Percentiles rank a stretch among this genome's conserved stretches.
phyloP scores from a whole-genome alignment of 2,797 vertebrate species.

The Epinephelus awoara region DNA sequence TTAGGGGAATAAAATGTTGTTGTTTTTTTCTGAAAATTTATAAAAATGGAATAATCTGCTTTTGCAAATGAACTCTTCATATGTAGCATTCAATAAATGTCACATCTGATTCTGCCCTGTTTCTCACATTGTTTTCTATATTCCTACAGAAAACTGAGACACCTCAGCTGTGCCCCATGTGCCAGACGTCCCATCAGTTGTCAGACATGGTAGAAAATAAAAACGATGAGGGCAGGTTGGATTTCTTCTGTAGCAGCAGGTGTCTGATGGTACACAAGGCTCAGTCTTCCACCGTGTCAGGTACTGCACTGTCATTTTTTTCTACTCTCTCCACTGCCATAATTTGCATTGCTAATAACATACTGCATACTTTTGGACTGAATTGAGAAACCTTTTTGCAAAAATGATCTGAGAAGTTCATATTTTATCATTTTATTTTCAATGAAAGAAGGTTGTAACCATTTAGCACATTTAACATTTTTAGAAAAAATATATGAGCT shows the following conservation, averaged over 20 bases:
- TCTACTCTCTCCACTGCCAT: not conserved
- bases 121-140: not conserved
- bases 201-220: constrained; percentile 91
- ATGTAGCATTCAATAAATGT: not conserved
- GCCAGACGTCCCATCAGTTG: constrained; percentile 87
- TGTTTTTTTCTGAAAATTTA: no score
- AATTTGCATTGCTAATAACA: not conserved
- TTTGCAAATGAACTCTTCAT: no score
- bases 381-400: no score
- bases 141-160: constrained; percentile 86
- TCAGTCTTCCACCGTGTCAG: constrained; percentile 87
- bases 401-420: no score
- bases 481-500: no score
- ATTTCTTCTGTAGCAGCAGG: constrained; percentile 92
- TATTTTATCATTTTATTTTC: no score
- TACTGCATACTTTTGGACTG: not conserved
- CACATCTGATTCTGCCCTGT: not conserved
- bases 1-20: no score
- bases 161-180: constrained; percentile 89
- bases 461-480: no score
- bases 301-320: constrained; percentile 50
- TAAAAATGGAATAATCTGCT: no score
- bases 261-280: constrained; percentile 92
- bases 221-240: constrained; percentile 84
- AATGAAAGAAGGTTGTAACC: no score